Percentiles rank a stretch among this genome's conserved stretches.
These are phyloP conservation scores for Caenorhabditis doughertyi DNA, from an alignment of 2,888 invertebrate genomes.

Conservation along the genomic window DNA sequence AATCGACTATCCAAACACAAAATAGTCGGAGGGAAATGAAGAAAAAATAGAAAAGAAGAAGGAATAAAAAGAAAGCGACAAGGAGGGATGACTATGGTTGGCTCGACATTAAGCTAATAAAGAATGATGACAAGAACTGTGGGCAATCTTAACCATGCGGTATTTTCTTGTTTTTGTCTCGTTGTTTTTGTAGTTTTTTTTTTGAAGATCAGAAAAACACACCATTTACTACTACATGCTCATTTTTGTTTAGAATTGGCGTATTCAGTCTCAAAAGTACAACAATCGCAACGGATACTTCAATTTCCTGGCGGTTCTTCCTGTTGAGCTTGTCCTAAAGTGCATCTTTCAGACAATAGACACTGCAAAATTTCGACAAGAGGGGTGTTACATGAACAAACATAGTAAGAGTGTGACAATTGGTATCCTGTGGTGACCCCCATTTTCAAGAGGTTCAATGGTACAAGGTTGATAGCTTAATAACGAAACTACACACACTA, in stretches of 20 bases:
- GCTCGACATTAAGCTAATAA: constrained; percentile 56
- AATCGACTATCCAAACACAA: constrained; percentile 49
- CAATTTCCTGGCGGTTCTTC: constrained; percentile 48
- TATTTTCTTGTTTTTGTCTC: constrained; percentile 23
- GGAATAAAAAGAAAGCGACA: not conserved
- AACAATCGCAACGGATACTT: constrained; percentile 53
- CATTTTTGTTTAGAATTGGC: constrained; percentile 11
- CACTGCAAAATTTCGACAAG: constrained; percentile 29
- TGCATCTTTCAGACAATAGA: constrained; percentile 51
- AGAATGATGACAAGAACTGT: constrained; percentile 33
- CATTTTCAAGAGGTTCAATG: constrained; percentile 15
- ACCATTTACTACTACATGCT: not conserved
- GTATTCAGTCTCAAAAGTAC: constrained; percentile 6
- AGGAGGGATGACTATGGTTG: constrained; percentile 28
- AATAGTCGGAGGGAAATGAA: constrained; percentile 33
- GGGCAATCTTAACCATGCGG: constrained; percentile 36
- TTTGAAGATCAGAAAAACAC: constrained; percentile 18
- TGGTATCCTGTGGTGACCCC: constrained; percentile 37
- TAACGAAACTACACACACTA: no score
- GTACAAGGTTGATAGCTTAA: constrained; percentile 12
- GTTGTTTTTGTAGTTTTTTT: not conserved
- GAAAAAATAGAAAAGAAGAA: constrained; percentile 19
- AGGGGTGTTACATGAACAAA: constrained; percentile 50
- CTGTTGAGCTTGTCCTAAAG: constrained; percentile 46
- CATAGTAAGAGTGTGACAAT: constrained; percentile 35